These are phyloP conservation scores for Dendrocincla tyrannina DNA, from an alignment of 2,797 vertebrate genomes.

Conservation along the genomic window DNA sequence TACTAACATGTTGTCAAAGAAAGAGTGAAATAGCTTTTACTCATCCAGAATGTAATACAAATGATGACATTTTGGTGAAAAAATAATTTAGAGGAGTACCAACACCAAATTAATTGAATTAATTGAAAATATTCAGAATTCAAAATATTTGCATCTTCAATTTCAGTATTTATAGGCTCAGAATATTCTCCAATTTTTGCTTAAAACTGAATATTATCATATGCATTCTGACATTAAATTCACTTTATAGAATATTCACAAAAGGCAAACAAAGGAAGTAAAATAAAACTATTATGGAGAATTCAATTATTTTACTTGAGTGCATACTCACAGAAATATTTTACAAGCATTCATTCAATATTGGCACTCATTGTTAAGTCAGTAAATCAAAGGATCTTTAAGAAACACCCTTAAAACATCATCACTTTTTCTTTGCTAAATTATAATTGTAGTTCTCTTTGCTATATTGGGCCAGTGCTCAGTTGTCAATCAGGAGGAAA, in stretches of 20 bases:
- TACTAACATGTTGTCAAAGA: not conserved
- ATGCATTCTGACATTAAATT: slow-evolving; percentile 21
- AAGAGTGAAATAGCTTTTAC: not conserved
- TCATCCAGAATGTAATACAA: not conserved
- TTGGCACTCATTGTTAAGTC: not conserved
- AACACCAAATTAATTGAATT: not conserved
- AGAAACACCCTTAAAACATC: not conserved
- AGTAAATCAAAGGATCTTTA: not conserved
- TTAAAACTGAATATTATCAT: slow-evolving; percentile 9
- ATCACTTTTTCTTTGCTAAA: not conserved
- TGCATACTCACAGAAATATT: not conserved
- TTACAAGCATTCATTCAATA: not conserved
- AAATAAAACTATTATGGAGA: not conserved
- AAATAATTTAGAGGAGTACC: not conserved
- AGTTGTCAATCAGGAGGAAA: not conserved
- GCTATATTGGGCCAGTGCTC: not conserved
- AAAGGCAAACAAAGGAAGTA: slow-evolving; percentile 12
- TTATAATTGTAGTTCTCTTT: not conserved
- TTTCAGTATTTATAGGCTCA: slow-evolving; percentile 7
- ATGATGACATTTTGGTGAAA: not conserved
- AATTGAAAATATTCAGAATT: slow-evolving; percentile 3
- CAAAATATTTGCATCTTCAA: slow-evolving; percentile 30
- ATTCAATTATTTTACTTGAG: slow-evolving; percentile 31
- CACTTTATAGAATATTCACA: slow-evolving; percentile 43
- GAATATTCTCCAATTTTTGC: slow-evolving; percentile 42